Conservation (phyloP, 2,113 vertebrate species). For the Corynorhinus townsendii region DNA sequence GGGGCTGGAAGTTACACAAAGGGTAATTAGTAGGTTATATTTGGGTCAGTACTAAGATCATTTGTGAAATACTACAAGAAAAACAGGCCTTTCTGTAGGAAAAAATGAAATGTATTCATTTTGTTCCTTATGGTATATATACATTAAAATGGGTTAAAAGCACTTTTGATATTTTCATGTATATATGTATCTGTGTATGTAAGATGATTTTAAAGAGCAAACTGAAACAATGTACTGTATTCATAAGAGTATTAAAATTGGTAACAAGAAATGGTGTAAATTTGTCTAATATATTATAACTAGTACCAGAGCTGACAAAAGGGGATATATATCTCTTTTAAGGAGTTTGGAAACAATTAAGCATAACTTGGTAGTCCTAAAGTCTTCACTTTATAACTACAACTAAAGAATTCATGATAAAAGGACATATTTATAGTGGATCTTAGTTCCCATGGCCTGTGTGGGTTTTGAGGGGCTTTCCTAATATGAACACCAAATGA, state of each 20-base stretch:
- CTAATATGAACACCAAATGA: not conserved
- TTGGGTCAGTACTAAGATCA: constrained; percentile 61
- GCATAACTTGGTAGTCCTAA: not conserved
- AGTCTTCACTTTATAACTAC: not conserved
- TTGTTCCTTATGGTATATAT: not conserved
- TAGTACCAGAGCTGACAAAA: not conserved
- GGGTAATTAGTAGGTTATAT: constrained; percentile 63
- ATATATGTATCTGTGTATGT: not conserved
- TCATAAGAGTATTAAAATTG: constrained; percentile 1
- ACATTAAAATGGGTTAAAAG: constrained; percentile 38
- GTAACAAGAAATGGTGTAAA: constrained; percentile 12
- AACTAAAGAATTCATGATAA: not conserved
- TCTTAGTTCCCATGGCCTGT: not conserved
- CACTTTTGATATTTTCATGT: constrained; percentile 32
- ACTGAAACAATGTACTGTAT: not conserved
- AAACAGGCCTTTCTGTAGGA: constrained; percentile 12
- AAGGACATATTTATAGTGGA: not conserved
- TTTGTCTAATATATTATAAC: not conserved
- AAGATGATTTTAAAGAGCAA: constrained; percentile 26
- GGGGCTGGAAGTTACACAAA: constrained; percentile 55
- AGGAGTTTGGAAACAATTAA: too few species aligned
- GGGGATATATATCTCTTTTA: not conserved
- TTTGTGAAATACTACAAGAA: constrained; percentile 51
- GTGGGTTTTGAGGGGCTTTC: not conserved
- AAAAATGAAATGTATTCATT: constrained; percentile 49